Percentiles rank a stretch among this genome's conserved stretches.
phyloP scores from a whole-genome alignment of 2,797 vertebrate genomes.

The Gambusia yucatana region DNA sequence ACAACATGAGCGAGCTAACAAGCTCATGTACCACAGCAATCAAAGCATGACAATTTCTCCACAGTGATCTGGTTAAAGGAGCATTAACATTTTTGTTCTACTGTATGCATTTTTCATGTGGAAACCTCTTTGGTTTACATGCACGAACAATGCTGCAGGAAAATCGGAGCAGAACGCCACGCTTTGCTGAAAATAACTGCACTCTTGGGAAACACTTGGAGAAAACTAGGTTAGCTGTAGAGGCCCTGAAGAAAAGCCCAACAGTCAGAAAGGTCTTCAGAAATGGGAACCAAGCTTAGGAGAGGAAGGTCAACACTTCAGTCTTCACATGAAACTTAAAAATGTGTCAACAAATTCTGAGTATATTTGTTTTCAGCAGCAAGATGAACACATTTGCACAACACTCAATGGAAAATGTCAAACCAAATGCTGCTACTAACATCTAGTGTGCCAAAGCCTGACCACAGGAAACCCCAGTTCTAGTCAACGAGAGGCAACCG shows the following conservation, averaged over 20 bases:
- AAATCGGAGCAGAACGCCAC: conserved; percentile 58
- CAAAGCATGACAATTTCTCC: conserved; percentile 20
- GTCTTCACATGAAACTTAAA: conserved; percentile 26
- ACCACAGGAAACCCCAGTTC: conserved; percentile 14
- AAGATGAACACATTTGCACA: conserved; percentile 8
- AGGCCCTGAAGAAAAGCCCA: conserved; percentile 49
- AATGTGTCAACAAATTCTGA: conserved; percentile 29
- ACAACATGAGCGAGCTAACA: conserved; percentile 14
- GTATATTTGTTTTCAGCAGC: conserved; percentile 12
- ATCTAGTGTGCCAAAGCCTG: conserved; percentile 1
- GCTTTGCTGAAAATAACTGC: conserved; percentile 70
- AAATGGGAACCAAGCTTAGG: conserved; percentile 28
- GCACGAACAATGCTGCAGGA: conserved; percentile 35
- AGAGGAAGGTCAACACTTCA: conserved; percentile 34
- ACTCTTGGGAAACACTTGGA: conserved; percentile 56
- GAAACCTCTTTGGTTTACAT: conserved; percentile 25
- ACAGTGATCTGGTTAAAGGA: conserved; percentile 20
- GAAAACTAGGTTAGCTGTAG: conserved; percentile 68
- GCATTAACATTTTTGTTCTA: neutral
- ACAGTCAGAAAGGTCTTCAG: conserved; percentile 32
- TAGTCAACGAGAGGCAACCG: neutral
- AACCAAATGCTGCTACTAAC: conserved; percentile 18
- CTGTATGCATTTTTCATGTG: conserved; percentile 28
- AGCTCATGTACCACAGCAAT: conserved; percentile 10
- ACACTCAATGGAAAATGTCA: conserved; percentile 1